Conservation (phyloP, 2,113 vertebrate species). For the Crotalus tigris region DNA sequence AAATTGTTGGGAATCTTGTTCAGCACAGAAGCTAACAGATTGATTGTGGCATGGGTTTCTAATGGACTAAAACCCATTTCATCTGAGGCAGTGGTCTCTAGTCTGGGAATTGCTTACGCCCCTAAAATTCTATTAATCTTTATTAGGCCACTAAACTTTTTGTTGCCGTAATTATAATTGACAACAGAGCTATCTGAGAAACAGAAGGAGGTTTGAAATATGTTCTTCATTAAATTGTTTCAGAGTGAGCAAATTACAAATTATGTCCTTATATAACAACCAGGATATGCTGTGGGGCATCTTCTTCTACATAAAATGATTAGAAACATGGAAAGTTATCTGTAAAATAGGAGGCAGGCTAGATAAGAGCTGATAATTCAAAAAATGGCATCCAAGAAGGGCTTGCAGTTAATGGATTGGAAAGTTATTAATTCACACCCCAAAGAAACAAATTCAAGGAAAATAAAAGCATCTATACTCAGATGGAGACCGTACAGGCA, state of each 20-base stretch:
- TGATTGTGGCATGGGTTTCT: background rate
- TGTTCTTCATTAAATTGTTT: slow-evolving; percentile 6
- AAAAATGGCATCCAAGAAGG: background rate
- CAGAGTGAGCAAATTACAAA: background rate
- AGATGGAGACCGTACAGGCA: background rate
- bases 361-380: background rate
- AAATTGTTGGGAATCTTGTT: background rate
- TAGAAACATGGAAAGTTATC: background rate
- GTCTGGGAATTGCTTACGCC: background rate
- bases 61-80: background rate
- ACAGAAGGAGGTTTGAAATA: background rate
- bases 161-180: background rate
- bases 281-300: background rate
- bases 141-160: background rate
- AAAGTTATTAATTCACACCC: background rate
- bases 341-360: background rate
- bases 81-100: background rate
- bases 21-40: background rate
- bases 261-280: background rate
- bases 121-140: background rate
- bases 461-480: background rate
- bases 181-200: background rate
- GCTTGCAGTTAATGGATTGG: background rate
- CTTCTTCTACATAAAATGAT: background rate
- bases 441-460: background rate